Base-by-base conservation (phyloP, 2,113 vertebrate genomes). In the Bubalus kerabau region DNA sequence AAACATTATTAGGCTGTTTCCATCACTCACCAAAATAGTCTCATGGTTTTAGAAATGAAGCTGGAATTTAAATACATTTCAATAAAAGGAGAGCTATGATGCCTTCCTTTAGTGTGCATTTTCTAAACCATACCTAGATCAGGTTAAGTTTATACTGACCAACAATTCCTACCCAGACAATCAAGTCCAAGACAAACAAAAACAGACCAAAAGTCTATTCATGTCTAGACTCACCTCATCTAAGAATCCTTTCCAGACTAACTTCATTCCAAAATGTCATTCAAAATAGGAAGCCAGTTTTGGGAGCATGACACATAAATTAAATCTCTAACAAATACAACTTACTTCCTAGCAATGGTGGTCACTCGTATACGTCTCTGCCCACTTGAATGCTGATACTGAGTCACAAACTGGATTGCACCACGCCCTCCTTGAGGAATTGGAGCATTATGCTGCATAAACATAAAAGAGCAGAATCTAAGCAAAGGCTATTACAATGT, bases 391-490 rank as follows among this genome's bases (percentile, higher is more conserved):
- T 99, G 99, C 97, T 99, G 99, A 98, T 99, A 99, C 97, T 99
- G 99, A 96, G 99, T 99, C 96, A 99, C 99, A 97, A 99, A 99
- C 91, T 99, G 99, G 94, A 99, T 98, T 43, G 99, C 99, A 96
- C 99, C 99, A 85, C 99, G 99, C 60, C 99, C 99, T 94, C 99
- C 99, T 98, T 99, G 99, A 96, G 99, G 99, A 98, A 99, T 99
- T 40, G 99, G 99, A 95, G 99, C 99, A 78, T 99, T 99, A 97
- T 99, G 99, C 99, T 99, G 85, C 96, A 67, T 89, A 90, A 94
- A 97, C 83, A 85, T 8, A 94, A 95, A 60, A 90, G 24, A 96
- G 54, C 7, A 90, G 52, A 97, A 96, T 84, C 15, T 7, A 46
- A 98, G 59, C 10, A 95, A 52, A 97, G 96, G 60, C 26, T 82